These are phyloP conservation scores for Elaphurus davidianus DNA, from an alignment of 2,113 vertebrate species.

Conservation along the genomic window DNA sequence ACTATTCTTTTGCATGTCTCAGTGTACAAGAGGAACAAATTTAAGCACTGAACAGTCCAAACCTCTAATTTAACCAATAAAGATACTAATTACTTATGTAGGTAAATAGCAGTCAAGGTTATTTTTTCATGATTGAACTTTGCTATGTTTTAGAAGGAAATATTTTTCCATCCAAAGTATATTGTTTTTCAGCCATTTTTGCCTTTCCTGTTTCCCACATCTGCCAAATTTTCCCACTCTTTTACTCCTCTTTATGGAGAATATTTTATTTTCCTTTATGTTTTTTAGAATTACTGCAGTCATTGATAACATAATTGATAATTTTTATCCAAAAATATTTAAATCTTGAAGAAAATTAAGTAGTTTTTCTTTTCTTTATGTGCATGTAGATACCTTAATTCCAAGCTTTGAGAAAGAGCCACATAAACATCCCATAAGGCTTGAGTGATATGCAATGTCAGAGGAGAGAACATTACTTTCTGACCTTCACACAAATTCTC, in stretches of 20 bases:
- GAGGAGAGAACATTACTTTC: constrained; percentile 25
- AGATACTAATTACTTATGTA: neutral
- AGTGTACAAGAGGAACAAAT: neutral
- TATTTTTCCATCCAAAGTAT: neutral
- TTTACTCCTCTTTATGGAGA: neutral
- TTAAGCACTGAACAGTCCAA: neutral
- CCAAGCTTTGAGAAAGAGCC: neutral
- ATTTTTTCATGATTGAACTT: neutral
- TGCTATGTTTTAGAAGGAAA: neutral
- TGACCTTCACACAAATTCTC: constrained; percentile 61
- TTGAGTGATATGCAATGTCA: constrained; percentile 8
- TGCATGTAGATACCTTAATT: constrained; percentile 16
- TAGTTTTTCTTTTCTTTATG: constrained; percentile 5
- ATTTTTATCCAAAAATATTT: constrained; percentile 9
- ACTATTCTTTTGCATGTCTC: neutral
- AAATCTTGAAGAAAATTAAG: neutral
- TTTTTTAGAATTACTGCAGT: neutral
- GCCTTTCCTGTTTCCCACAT: neutral
- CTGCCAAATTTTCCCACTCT: neutral
- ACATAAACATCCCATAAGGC: neutral
- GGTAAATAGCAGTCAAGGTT: neutral
- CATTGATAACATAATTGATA: neutral
- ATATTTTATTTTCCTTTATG: constrained; percentile 24
- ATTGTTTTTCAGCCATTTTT: neutral
- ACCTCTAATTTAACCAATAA: neutral